Percentiles rank a stretch among this genome's conserved stretches.
Evolutionary conservation across 2,113 vertebrate genomes (phyloP).

Genomic region (Dinomys branickii): DNA sequence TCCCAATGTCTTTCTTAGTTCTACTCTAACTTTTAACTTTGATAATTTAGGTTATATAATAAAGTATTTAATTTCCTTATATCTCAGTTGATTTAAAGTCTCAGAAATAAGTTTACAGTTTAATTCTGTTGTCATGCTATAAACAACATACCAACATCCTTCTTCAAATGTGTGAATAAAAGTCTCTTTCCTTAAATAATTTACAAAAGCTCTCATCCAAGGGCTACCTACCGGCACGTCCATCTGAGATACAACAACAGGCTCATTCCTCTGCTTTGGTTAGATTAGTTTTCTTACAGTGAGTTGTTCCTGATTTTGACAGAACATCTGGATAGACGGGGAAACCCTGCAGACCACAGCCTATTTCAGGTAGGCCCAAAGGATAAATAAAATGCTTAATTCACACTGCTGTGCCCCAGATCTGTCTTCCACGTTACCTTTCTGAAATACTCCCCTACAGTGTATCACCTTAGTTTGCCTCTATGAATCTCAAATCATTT

Average conservation of each 20-base stretch:
- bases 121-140: neutral
- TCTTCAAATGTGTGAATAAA: neutral
- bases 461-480: neutral
- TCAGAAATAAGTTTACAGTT: neutral
- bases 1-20: neutral
- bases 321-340: neutral
- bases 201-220: neutral
- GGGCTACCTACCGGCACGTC: neutral
- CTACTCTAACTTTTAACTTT: neutral
- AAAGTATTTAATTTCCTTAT: neutral
- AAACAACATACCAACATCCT: neutral
- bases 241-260: neutral
- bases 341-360: neutral
- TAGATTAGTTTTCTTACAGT: neutral
- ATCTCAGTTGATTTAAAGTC: neutral
- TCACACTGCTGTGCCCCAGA: neutral
- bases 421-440: neutral
- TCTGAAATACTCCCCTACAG: neutral
- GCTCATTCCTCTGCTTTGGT: neutral
- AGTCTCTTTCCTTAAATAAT: neutral
- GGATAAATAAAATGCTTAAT: constrained; percentile 1
- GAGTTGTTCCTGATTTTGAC: neutral
- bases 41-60: neutral
- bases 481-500: constrained; percentile 23
- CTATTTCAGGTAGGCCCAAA: neutral